These are phyloP conservation scores for Naja naja DNA, from an alignment of 2,113 vertebrate species.

Conservation along the genomic window DNA sequence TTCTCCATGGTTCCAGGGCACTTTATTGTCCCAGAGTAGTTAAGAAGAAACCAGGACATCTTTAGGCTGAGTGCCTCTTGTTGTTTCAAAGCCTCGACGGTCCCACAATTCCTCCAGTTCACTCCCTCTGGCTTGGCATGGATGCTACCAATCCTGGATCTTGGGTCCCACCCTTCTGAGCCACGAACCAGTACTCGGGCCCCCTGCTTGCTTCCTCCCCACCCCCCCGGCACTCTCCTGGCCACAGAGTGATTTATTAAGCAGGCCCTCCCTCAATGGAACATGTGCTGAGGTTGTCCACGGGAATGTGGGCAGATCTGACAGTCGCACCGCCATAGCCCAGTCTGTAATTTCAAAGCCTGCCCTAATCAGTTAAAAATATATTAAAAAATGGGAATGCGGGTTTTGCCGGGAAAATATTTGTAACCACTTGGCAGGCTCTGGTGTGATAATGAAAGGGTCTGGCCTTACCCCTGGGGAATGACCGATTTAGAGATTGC, in stretches of 20 bases:
- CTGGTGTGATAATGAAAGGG: constrained; percentile 73
- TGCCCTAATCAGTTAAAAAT: constrained; percentile 67
- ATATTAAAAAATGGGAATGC: constrained; percentile 70
- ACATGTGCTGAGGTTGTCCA: constrained; percentile 69
- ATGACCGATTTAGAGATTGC: constrained; percentile 63
- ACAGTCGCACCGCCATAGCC: constrained; percentile 66
- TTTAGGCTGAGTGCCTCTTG: background rate
- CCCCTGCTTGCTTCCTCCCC: constrained; percentile 10
- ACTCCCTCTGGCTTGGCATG: constrained; percentile 26
- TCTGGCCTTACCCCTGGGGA: constrained; percentile 57
- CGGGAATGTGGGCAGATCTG: constrained; percentile 72
- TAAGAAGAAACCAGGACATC: background rate
- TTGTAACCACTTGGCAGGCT: constrained; percentile 59
- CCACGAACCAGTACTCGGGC: constrained; percentile 7
- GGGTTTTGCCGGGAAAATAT: constrained; percentile 60
- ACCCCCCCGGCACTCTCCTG: constrained; percentile 36
- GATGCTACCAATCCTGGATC: constrained; percentile 3
- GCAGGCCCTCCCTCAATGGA: constrained; percentile 61
- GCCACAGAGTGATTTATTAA: constrained; percentile 64
- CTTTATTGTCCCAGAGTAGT: background rate
- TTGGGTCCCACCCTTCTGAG: constrained; percentile 14
- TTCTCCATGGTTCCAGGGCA: background rate
- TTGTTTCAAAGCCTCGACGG: constrained; percentile 3
- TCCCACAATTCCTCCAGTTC: constrained; percentile 11
- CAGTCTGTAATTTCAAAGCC: constrained; percentile 70